Evolutionary conservation across 1,140 invertebrate species (phyloP).

Genomic region (Vollenhovia emeryi): DNA sequence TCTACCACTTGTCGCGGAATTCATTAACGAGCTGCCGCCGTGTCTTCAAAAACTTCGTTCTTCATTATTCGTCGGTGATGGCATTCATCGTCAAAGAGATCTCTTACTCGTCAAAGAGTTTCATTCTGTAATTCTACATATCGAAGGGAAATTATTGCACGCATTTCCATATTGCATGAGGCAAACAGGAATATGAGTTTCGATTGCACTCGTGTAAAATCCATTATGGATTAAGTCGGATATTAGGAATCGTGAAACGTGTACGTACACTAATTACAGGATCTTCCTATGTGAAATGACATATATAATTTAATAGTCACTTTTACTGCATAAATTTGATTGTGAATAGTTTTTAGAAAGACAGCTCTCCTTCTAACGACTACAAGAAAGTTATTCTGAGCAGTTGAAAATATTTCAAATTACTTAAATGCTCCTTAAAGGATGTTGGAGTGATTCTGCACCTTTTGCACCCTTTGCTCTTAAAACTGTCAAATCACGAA

Average conservation of each 20-base stretch:
- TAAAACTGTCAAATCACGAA: too few species aligned
- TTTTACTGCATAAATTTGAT: slow-evolving; percentile 15
- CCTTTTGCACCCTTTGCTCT: too few species aligned
- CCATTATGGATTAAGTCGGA: background rate
- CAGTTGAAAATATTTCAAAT: slow-evolving; percentile 12
- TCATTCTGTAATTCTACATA: slow-evolving; percentile 8
- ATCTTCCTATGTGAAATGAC: background rate
- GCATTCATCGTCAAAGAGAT: slow-evolving; percentile 37
- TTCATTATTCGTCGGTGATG: slow-evolving; percentile 31
- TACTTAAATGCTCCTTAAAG: background rate
- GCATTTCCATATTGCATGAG: slow-evolving; percentile 9
- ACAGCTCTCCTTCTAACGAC: background rate
- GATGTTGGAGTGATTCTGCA: too few species aligned
- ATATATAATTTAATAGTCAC: background rate
- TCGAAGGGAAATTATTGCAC: slow-evolving; percentile 23
- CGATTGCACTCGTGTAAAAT: background rate
- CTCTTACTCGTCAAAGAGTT: slow-evolving; percentile 30
- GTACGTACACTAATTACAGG: background rate
- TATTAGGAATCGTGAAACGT: background rate
- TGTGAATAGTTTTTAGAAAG: background rate
- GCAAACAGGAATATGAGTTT: background rate
- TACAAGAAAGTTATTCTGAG: background rate
- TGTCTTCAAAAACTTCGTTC: slow-evolving; percentile 17
- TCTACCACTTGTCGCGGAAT: slow-evolving; percentile 31
- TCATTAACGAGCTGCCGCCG: slow-evolving; percentile 13